Percentiles rank a stretch among this genome's conserved stretches.
Evolutionary conservation across 1,140 invertebrate species (phyloP).

Genomic region (Pseudachorutes palmiensis): DNA sequence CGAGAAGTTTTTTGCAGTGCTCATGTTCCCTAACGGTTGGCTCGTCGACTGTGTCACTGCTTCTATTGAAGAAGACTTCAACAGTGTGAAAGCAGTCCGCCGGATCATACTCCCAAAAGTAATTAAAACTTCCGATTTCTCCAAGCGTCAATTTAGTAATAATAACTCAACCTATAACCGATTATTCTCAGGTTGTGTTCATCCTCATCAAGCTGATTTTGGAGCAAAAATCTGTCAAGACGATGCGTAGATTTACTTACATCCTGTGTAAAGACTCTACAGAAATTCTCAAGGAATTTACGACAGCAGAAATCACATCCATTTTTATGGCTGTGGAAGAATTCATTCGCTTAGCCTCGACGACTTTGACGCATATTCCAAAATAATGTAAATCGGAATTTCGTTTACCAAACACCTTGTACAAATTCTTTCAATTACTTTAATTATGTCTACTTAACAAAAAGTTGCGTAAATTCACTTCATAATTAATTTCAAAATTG

Average conservation of each 20-base stretch:
- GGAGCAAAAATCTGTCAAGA: constrained; percentile 20
- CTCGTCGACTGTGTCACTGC: constrained; percentile 19
- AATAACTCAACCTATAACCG: neutral
- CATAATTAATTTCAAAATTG: no score
- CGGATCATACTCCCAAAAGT: constrained; percentile 19
- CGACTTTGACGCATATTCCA: neutral
- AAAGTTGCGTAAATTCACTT: no score
- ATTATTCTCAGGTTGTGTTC: constrained; percentile 18
- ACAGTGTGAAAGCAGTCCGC: constrained; percentile 18
- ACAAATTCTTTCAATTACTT: no score
- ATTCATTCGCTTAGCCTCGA: neutral
- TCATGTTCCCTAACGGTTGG: constrained; percentile 32
- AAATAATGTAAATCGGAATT: no score
- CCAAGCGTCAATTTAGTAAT: neutral
- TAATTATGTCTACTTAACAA: no score
- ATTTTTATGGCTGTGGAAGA: constrained; percentile 27
- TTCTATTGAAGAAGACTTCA: constrained; percentile 13
- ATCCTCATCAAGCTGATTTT: constrained; percentile 23
- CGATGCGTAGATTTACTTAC: constrained; percentile 17
- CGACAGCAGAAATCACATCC: constrained; percentile 18
- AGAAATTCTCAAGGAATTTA: constrained; percentile 24
- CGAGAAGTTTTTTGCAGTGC: constrained; percentile 19
- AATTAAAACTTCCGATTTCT: neutral
- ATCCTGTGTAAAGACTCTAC: constrained; percentile 19
- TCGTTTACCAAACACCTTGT: no score